Percentiles rank a stretch among this genome's conserved stretches.
Conservation (phyloP, 2,113 vertebrate genomes). For the Nothobranchius furzeri region DNA sequence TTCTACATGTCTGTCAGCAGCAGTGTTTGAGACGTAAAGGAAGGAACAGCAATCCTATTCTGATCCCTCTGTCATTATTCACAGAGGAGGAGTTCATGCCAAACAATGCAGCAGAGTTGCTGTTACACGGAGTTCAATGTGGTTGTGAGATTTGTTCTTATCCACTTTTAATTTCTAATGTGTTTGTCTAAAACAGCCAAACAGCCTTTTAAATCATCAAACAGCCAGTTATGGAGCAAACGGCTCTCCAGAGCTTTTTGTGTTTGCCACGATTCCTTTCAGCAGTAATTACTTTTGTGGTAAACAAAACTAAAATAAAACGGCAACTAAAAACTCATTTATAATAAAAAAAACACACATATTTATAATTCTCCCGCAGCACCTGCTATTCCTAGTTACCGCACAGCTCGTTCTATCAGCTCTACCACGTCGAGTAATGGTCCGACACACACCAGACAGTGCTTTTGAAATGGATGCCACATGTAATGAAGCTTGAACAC, state of each 20-base stretch:
- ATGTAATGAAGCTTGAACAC: slow-evolving; percentile 60
- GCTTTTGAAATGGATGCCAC: slow-evolving; percentile 56
- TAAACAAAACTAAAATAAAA: slow-evolving; percentile 38
- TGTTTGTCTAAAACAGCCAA: slow-evolving; percentile 28
- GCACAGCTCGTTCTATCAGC: slow-evolving; percentile 39
- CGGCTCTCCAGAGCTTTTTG: slow-evolving; percentile 15
- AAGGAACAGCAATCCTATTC: not conserved
- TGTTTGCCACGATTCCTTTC: slow-evolving; percentile 22
- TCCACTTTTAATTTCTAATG: slow-evolving; percentile 41
- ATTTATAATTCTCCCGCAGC: slow-evolving; percentile 27
- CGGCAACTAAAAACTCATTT: slow-evolving; percentile 17
- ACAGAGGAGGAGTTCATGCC: not conserved
- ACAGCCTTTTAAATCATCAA: slow-evolving; percentile 43
- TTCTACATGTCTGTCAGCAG: not conserved
- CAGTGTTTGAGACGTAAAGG: not conserved
- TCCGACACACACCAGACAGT: slow-evolving; percentile 26
- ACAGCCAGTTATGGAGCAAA: slow-evolving; percentile 13
- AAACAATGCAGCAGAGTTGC: not conserved
- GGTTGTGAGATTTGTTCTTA: slow-evolving; percentile 44
- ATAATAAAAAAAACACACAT: not conserved
- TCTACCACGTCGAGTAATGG: slow-evolving; percentile 37
- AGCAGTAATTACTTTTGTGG: slow-evolving; percentile 36
- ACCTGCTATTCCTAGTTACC: slow-evolving; percentile 35
- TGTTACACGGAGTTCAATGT: slow-evolving; percentile 32
- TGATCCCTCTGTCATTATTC: slow-evolving; percentile 4